phyloP scores from a whole-genome alignment of 2,888 invertebrate species.

The Cantharis flavilabris region DNA sequence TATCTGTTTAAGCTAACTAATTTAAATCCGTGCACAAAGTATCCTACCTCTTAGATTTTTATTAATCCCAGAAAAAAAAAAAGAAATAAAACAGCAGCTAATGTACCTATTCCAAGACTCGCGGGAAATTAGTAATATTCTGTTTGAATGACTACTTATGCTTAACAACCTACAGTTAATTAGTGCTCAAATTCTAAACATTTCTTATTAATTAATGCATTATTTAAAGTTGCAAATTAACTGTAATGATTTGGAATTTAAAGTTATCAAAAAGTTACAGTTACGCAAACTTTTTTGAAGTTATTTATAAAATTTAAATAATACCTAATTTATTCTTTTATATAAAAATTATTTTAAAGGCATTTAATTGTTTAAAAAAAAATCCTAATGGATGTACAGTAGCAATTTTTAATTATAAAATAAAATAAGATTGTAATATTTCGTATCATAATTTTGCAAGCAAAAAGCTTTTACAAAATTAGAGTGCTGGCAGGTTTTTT shows the following conservation, averaged over 20 bases:
- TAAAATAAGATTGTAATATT: neutral
- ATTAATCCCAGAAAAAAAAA: neutral
- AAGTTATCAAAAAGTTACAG: neutral
- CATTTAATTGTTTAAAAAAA: neutral
- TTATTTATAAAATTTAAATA: neutral
- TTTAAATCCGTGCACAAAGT: neutral
- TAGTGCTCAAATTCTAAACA: neutral
- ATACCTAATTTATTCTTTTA: no score
- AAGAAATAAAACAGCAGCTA: neutral
- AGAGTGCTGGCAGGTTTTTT: neutral
- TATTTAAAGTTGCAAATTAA: neutral
- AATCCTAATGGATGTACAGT: no score
- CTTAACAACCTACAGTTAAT: neutral
- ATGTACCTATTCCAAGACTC: neutral
- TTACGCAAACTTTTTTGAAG: neutral
- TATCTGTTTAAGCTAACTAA: neutral
- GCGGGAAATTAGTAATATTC: neutral
- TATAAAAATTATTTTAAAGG: neutral
- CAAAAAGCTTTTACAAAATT: neutral
- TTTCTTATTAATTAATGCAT: neutral
- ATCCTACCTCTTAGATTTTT: neutral
- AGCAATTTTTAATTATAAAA: no score
- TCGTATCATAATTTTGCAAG: neutral
- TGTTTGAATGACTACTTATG: neutral
- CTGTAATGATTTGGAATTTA: neutral